Evolutionary conservation across 2,888 invertebrate genomes (phyloP), one percentile per base, ranked within the genome.

Genomic region (Blastobasis lacticolella): DNA sequence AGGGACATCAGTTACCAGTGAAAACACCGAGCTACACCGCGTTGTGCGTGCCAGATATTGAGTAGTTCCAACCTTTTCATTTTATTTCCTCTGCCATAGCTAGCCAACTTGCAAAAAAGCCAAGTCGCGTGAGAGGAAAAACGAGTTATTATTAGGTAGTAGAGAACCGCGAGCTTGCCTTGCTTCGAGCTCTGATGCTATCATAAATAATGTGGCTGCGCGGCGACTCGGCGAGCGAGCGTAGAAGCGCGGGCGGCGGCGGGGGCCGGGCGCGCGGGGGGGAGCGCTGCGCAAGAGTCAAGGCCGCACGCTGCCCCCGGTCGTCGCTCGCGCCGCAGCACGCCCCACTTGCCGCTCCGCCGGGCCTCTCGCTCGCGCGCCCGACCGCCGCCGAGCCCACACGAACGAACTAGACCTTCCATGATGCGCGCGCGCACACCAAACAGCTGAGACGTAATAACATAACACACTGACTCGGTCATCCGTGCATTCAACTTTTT

Each of bases 271-370:
- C 61, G 64, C 54, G 52, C 60, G 60, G 63, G 61, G 58, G 57
- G 62, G 58, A 48, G 49, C 40, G 53, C 47, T 37, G 72, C 75
- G 75, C 78, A 85, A 88, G 90, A 92, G 92, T 92, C 92, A 92
- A 92, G 92, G 92, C 90, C 92, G 91, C 92, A 90, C 91, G 91
- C 89, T 92, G 92, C 91, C 91, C 91, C 90, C 90, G 87, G 78
- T 93, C 95, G 85, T 94, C 95, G 50, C 50, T 47, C 41, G 50
- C 50, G 49, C 46, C 23, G 23, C 41, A 5, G 40, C 90, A 84
- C 83, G 82, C 78, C 81, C 82, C 81, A 81, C 81, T 80, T 83
- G 83, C 81, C 81, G 78, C 82, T 81, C 81, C 66, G 55, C 10
- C 49, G 37, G 58, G 56, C 60, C 67, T 83, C 85, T 81, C 82